Percentiles rank a stretch among this genome's conserved stretches.
These are phyloP conservation scores for Bothrops jararaca DNA, from an alignment of 2,113 vertebrate genomes.

Conservation along the genomic window DNA sequence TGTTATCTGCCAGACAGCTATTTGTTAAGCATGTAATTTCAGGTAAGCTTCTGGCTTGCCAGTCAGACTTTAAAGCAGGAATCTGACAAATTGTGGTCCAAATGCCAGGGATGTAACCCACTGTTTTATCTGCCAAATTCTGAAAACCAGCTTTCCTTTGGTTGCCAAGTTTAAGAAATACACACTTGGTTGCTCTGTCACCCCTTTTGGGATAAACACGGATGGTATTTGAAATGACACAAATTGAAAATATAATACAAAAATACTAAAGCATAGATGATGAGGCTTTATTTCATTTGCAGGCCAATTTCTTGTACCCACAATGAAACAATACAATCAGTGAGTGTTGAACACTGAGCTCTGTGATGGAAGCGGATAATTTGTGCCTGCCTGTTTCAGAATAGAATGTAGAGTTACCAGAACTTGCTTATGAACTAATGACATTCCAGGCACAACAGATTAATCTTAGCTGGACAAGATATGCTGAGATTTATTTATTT, in stretches of 20 bases:
- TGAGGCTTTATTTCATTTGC: neutral
- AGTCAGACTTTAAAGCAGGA: slow-evolving; percentile 13
- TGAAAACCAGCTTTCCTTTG: neutral
- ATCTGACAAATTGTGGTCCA: neutral
- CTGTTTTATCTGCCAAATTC: neutral
- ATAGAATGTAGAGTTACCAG: neutral
- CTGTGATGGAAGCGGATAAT: neutral
- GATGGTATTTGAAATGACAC: neutral
- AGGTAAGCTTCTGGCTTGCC: slow-evolving; percentile 5
- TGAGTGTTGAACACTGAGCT: neutral
- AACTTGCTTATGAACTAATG: neutral
- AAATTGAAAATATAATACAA: neutral
- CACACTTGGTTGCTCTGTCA: neutral
- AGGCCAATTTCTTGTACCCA: neutral
- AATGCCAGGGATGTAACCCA: neutral
- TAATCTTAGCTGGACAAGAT: neutral
- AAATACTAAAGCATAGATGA: neutral
- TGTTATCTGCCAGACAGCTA: slow-evolving; percentile 17
- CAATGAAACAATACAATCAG: neutral
- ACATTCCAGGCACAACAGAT: neutral
- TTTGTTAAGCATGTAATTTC: slow-evolving; percentile 17
- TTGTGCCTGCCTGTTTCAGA: neutral
- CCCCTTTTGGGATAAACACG: neutral
- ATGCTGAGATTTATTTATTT: neutral
- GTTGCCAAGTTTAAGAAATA: neutral